phyloP scores from a whole-genome alignment of 1,140 invertebrate species.

The Drosophila parvula region DNA sequence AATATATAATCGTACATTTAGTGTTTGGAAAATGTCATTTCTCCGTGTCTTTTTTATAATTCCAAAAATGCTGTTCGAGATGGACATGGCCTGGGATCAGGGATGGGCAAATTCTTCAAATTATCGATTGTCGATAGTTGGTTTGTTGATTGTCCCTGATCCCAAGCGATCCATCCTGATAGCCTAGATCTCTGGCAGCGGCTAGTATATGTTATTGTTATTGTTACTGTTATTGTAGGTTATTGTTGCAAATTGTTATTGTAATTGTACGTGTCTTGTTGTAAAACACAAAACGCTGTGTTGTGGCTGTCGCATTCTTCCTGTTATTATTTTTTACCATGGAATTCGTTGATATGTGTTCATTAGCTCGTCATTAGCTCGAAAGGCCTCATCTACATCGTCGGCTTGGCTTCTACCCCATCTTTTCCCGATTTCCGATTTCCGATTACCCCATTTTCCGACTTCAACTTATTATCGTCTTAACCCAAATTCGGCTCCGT shows the following conservation, averaged over 20 bases:
- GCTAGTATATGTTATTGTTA: constrained; percentile 45
- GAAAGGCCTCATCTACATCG: constrained; percentile 58
- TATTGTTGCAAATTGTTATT: constrained; percentile 9
- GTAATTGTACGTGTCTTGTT: constrained; percentile 38
- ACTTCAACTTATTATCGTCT: constrained; percentile 22
- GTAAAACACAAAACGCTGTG: constrained; percentile 35
- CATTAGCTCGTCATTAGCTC: constrained; percentile 62
- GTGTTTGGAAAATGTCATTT: constrained; percentile 34
- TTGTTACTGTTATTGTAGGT: constrained; percentile 25
- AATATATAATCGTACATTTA: constrained; percentile 25
- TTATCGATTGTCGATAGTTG: constrained; percentile 13
- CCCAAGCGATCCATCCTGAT: constrained; percentile 8
- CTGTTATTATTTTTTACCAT: constrained; percentile 23
- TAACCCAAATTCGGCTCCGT: constrained; percentile 52
- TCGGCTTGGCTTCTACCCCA: constrained; percentile 15
- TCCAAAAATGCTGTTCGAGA: constrained; percentile 12
- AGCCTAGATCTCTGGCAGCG: constrained; percentile 30
- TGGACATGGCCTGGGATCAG: constrained; percentile 12
- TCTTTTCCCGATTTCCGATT: neutral
- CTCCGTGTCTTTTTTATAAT: constrained; percentile 38
- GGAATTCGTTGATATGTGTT: constrained; percentile 79
- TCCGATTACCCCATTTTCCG: constrained; percentile 23
- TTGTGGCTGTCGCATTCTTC: constrained; percentile 3
- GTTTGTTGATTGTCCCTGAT: constrained; percentile 16
- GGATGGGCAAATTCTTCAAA: constrained; percentile 10